Evolutionary conservation across 2,113 vertebrate genomes (phyloP), one percentile per base, ranked within the genome.

Genomic region (Cyrtonyx montezumae): DNA sequence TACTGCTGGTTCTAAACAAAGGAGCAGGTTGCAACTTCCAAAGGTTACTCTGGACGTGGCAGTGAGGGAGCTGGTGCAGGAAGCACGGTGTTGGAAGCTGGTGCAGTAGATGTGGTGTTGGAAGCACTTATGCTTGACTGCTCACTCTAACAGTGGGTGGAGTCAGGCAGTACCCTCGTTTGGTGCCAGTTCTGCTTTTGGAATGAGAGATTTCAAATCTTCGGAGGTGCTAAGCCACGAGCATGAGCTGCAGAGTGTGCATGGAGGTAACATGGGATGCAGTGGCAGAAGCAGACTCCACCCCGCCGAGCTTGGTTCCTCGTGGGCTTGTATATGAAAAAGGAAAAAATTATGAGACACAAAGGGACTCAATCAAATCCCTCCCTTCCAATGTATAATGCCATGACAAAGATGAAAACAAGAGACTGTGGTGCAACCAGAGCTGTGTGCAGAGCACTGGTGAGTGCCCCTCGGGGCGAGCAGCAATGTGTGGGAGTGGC

Each of bases 11-110:
- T 80, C 7, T 45, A 73, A 37, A 65, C 66, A 59, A 91, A 80
- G 4, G 23, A 53, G 48, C 1, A 11, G 65, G 17, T 51, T 74
- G 19, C 40, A 68, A 10, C 40, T 76, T 28, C 70, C 15, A 1
- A 36, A 11, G 69, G 0, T 19, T 5, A 1, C 14, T 6, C 34
- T 3, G 8, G 9, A 8, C 6, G 8, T 28, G 8, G 9, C 16
- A 16, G 40, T 2, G 28, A 14, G 51, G 15, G 22, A 46, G 68
- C 26, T 21, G 48, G 48, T 48, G 21, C 48, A 48, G 48, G 48
- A 48, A 22, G 48, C 22, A 7, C 4, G 51, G 51, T 25, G 48
- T 13, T 49, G 45, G 15, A 26, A 46, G 68, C 26, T 55, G 53
- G 15, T 17, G 53, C 53, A 18, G 15, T 3, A 55, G 28, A 16